A percentile compares a stretch with the other conserved stretches of the same genome.
Conservation (phyloP, 2,797 vertebrate genomes). For the Gadopsis bispinosus region DNA sequence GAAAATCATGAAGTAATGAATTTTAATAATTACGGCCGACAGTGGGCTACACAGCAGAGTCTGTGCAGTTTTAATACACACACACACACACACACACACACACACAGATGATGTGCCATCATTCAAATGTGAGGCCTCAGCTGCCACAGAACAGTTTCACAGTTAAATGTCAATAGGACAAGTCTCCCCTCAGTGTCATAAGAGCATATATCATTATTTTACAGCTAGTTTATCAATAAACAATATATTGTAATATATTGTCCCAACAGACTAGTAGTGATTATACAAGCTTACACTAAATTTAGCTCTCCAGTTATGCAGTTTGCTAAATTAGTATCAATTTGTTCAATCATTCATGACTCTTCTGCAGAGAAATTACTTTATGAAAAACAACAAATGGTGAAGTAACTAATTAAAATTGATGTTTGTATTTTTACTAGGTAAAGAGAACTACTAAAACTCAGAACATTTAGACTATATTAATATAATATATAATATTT, state of each 20-base stretch:
- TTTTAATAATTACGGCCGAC: not conserved
- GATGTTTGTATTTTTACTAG: not conserved
- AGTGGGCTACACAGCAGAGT: not conserved
- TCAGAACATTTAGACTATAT: not conserved
- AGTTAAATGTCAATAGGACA: not conserved
- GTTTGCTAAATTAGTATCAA: not conserved
- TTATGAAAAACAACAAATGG: not conserved
- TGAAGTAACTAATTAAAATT: not conserved
- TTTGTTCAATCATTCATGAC: too few relatives aligned
- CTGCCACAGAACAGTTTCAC: not conserved
- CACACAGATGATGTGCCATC: not conserved
- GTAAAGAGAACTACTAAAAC: not conserved
- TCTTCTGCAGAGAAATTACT: too few relatives aligned
- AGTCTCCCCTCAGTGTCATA: not conserved
- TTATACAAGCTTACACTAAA: not conserved
- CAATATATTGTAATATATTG: not conserved
- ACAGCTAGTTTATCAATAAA: not conserved
- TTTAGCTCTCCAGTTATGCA: not conserved
- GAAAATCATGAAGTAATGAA: not conserved
- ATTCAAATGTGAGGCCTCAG: not conserved
- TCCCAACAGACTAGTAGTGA: not conserved
- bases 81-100: not conserved
- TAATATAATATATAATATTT: too few relatives aligned
- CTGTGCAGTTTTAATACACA: not conserved
- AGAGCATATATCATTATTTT: not conserved